Conservation (phyloP, 2,113 vertebrate genomes). For the Hiodon tergisus region DNA sequence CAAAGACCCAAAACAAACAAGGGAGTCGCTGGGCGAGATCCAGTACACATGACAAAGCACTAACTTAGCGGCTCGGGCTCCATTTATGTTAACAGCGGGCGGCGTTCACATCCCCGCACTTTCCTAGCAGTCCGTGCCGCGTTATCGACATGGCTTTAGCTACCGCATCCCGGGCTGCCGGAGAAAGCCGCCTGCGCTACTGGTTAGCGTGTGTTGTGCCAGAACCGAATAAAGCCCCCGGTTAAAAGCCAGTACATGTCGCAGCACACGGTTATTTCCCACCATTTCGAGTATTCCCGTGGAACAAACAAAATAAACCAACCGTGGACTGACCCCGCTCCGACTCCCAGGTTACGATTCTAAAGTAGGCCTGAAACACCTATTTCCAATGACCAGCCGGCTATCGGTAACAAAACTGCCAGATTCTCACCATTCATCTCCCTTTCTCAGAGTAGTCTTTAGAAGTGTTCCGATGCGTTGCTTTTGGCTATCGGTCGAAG, state of each 20-base stretch:
- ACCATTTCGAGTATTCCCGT: background rate
- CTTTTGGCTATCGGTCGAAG: constrained; percentile 66
- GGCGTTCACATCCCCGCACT: constrained; percentile 22
- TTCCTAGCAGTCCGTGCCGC: background rate
- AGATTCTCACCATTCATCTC: constrained; percentile 66
- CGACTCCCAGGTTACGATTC: background rate
- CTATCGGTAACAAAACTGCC: constrained; percentile 3
- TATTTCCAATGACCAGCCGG: background rate
- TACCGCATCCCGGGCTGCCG: background rate
- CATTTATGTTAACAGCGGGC: background rate
- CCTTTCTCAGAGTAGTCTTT: constrained; percentile 65
- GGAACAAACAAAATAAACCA: background rate
- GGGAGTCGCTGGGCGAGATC: constrained; percentile 36
- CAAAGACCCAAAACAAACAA: background rate
- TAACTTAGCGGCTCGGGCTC: constrained; percentile 16
- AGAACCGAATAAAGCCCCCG: background rate
- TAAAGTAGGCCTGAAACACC: background rate
- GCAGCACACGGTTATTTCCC: background rate
- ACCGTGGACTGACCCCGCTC: background rate
- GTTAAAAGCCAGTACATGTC: background rate
- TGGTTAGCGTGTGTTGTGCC: background rate
- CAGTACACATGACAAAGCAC: constrained; percentile 52
- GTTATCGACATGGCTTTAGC: background rate
- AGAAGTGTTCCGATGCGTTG: constrained; percentile 63
- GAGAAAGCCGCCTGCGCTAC: background rate